Base-by-base conservation (phyloP, 1,140 invertebrate species). In the Musca domestica region DNA sequence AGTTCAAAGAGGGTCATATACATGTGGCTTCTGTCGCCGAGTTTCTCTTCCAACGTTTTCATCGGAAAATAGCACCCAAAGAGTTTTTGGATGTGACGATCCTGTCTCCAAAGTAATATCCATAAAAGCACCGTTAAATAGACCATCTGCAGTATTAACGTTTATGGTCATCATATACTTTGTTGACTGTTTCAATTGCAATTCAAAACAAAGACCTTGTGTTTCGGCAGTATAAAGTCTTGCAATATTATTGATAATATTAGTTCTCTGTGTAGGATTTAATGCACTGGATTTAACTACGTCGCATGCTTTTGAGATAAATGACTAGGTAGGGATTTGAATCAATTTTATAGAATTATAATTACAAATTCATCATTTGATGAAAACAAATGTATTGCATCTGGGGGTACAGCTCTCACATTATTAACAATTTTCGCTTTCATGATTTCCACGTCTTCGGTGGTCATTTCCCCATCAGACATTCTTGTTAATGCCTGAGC, bases 141-240 rank as follows among this genome's bases (percentile, higher is more conserved):
- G 12, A 41, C 34, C 34, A 12, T 41, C 34, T 10, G 34, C 34
- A 7, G 34, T 41, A 10, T 41, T 41, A 7, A 41, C 10, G 34
- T 41, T 41, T 2, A 41, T 41, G 10, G 34, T 41, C 10, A 41
- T 12, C 34, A 56, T 56, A 56, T 56, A 56, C n/a, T 56, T 56
- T 0, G 52, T 15, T n/a, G 52, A 27, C 15, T 14, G 15, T n/a
- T 56, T 56, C 15, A 56, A 56, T n/a, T 56, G 23, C 10, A 56
- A 27, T 2, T 27, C 23, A 27, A 14, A 15, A n/a, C 23, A 27
- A 4, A 56, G 22, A n/a, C 65, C 65, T 56, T 66, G 65, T 2
- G 65, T 66, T 54, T 66, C 49, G 7, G 65, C 30, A 52, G 65
- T 19, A 20, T 66, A 54, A 9, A 66, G n/a, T 6, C 41, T 52